Conservation (phyloP, 2,888 invertebrate species). For the Cordilura impudica region DNA sequence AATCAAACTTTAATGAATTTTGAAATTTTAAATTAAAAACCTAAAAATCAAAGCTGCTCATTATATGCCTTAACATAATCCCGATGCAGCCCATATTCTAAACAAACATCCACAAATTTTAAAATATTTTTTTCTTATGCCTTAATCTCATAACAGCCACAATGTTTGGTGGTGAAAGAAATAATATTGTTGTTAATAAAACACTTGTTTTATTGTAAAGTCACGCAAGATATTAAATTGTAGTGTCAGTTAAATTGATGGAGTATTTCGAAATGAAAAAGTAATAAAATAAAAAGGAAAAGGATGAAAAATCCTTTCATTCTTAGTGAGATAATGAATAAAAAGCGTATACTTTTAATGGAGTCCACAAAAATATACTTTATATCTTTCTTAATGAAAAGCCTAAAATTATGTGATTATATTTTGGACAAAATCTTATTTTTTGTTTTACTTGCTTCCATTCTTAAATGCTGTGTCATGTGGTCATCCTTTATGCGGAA, state of each 20-base stretch:
- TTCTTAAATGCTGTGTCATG: conserved; percentile 47
- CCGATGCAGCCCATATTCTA: not conserved
- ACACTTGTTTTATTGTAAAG: conserved; percentile 59
- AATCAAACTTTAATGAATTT: conserved; percentile 37
- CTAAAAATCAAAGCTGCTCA: not conserved
- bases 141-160: not conserved
- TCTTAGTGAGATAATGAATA: not conserved
- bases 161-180: not conserved
- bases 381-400: not conserved
- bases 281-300: conserved; percentile 1
- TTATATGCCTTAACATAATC: not conserved
- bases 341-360: too few relatives aligned
- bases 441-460: not conserved
- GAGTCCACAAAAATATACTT: not conserved
- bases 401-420: not conserved
- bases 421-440: not conserved
- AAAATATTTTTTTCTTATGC: not conserved
- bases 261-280: conserved; percentile 3
- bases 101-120: not conserved
- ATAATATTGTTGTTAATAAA: not conserved
- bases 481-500: conserved; percentile 40
- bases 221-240: conserved; percentile 41
- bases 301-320: not conserved
- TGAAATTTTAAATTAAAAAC: conserved; percentile 30
- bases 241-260: conserved; percentile 34